Evolutionary conservation across 1,140 invertebrate species (phyloP).

Genomic region (Potamilus streckersoni): DNA sequence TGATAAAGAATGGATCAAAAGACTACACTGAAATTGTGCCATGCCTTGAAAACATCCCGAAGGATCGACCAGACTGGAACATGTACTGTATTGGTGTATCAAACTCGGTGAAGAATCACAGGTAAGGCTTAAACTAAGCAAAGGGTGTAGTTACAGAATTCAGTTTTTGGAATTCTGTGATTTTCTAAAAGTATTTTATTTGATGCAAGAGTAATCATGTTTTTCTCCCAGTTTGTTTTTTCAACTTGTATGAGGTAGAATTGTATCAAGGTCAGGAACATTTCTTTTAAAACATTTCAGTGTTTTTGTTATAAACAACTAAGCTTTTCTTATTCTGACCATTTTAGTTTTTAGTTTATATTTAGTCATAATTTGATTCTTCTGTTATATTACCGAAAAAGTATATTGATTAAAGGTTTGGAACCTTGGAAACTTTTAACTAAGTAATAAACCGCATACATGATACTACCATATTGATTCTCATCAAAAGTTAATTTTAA

Average conservation of each 20-base stretch:
- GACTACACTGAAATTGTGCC: not conserved
- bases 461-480: no score
- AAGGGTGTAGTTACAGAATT: not conserved
- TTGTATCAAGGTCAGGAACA: not conserved
- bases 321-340: no score
- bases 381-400: no score
- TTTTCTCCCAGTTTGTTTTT: not conserved
- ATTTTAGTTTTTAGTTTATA: no score
- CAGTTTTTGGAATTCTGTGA: not conserved
- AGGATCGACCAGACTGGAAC: constrained; percentile 13
- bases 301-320: no score
- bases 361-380: no score
- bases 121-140: not conserved
- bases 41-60: constrained; percentile 6
- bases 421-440: no score
- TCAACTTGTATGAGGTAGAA: not conserved
- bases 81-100: constrained; percentile 12
- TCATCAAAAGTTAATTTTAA: no score
- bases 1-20: constrained; percentile 1
- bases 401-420: no score
- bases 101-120: constrained; percentile 3
- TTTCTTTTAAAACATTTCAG: no score
- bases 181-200: not conserved
- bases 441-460: no score
- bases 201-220: not conserved